phyloP scores from a whole-genome alignment of 2,797 vertebrate species.

The Xiphorhynchus erythropygius region DNA sequence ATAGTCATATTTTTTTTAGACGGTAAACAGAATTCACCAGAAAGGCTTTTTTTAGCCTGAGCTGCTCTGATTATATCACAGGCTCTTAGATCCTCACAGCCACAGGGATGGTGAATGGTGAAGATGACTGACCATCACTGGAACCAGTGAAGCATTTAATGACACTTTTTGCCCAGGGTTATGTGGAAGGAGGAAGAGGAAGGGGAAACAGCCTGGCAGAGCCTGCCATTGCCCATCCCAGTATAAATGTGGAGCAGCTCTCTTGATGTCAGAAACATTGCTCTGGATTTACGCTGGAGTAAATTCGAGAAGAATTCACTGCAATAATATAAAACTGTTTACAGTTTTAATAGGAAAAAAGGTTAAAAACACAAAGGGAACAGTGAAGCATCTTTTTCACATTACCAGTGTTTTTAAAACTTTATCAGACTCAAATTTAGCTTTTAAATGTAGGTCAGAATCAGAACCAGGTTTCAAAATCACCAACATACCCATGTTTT shows the following conservation, averaged over 20 bases:
- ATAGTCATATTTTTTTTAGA: neutral
- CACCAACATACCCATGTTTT: neutral
- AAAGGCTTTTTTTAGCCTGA: neutral
- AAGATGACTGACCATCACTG: neutral
- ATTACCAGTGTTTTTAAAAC: slow-evolving; percentile 45
- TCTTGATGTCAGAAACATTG: neutral
- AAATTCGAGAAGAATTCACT: slow-evolving; percentile 53
- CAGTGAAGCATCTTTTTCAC: slow-evolving; percentile 45
- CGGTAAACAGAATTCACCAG: neutral
- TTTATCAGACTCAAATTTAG: slow-evolving; percentile 46
- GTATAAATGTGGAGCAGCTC: neutral
- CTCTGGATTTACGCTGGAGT: slow-evolving; percentile 46
- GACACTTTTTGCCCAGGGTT: neutral
- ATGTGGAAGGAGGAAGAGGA: neutral
- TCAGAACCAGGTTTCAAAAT: slow-evolving; percentile 50
- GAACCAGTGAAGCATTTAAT: neutral
- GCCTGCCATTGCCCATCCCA: accelerated
- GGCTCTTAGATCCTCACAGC: neutral
- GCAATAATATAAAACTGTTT: slow-evolving; percentile 55
- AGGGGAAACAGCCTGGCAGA: neutral
- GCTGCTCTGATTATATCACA: neutral
- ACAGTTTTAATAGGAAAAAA: slow-evolving; percentile 47
- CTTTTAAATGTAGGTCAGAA: slow-evolving; percentile 36
- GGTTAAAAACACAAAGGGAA: slow-evolving; percentile 42
- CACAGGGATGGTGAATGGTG: neutral